These are phyloP conservation scores for Drosophila simulans DNA, from an alignment of 1,140 invertebrate species.

Conservation along the genomic window DNA sequence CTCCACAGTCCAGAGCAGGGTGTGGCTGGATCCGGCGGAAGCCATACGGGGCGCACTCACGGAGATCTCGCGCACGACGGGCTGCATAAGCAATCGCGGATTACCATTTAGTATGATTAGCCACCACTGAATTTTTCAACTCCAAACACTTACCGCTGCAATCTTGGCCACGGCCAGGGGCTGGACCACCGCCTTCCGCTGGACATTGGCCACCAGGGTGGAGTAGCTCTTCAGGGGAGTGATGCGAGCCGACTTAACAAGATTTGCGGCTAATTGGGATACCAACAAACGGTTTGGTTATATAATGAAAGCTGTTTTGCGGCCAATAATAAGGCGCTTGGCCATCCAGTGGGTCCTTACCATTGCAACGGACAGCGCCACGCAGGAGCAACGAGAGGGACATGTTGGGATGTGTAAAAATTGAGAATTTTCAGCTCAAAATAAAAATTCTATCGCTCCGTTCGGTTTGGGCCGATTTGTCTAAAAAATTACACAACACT, in stretches of 20 bases:
- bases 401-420: conserved; percentile 42
- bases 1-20: conserved; percentile 89
- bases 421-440: conserved; percentile 41
- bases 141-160: conserved; percentile 44
- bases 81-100: conserved; percentile 39
- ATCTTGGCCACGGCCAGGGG: conserved; percentile 57
- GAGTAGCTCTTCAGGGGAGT: conserved; percentile 72
- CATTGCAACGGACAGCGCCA: conserved; percentile 58
- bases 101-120: not conserved
- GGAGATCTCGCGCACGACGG: conserved; percentile 57
- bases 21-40: conserved; percentile 85
- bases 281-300: conserved; percentile 50
- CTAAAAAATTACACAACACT: conserved; percentile 54
- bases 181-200: conserved; percentile 52
- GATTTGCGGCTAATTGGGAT: conserved; percentile 56
- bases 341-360: conserved; percentile 25
- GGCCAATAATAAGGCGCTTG: not conserved
- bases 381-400: conserved; percentile 57
- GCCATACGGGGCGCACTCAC: conserved; percentile 71
- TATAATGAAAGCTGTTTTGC: conserved; percentile 53
- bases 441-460: conserved; percentile 42
- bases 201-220: conserved; percentile 59
- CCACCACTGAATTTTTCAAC: not conserved
- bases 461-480: conserved; percentile 21
- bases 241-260: conserved; percentile 58